A percentile compares a stretch with the other conserved stretches of the same genome.
These are phyloP conservation scores for Heliocidaris erythrogramma DNA, from an alignment of 35 echinoderm and acorn worm species.

Conservation along the genomic window DNA sequence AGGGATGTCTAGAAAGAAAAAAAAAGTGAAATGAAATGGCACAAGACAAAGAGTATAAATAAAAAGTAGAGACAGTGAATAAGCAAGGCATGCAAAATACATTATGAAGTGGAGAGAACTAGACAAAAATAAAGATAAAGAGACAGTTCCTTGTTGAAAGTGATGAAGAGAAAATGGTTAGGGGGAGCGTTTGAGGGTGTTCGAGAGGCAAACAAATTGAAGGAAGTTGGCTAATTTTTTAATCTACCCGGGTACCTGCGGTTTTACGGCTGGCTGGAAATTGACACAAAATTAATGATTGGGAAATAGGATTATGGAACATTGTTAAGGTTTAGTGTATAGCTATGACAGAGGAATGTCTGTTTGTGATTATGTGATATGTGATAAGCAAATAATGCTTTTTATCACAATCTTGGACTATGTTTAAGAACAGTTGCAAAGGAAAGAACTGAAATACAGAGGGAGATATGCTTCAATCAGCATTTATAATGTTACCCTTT, in stretches of 20 bases:
- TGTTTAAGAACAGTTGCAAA: too few relatives aligned
- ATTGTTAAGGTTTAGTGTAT: background rate
- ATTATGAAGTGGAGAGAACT: too few relatives aligned
- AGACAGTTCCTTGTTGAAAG: too few relatives aligned
- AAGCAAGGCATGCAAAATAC: too few relatives aligned
- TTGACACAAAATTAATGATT: conserved; percentile 13
- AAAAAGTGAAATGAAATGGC: background rate
- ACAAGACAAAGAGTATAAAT: too few relatives aligned
- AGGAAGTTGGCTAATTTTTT: background rate
- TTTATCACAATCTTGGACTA: background rate
- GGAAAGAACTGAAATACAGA: too few relatives aligned
- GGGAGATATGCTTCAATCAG: too few relatives aligned
- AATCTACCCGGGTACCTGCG: background rate
- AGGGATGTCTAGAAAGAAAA: background rate
- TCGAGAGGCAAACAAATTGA: background rate
- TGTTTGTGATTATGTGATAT: background rate
- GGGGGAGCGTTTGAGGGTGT: background rate
- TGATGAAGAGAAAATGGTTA: background rate
- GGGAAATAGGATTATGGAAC: background rate
- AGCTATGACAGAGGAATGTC: background rate
- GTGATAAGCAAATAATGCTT: background rate
- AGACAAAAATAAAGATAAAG: too few relatives aligned
- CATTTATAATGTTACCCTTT: too few relatives aligned
- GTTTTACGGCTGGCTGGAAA: background rate
- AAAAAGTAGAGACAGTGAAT: too few relatives aligned